Conservation (phyloP, 2,888 invertebrate species). For the Ochropleura leucogaster region DNA sequence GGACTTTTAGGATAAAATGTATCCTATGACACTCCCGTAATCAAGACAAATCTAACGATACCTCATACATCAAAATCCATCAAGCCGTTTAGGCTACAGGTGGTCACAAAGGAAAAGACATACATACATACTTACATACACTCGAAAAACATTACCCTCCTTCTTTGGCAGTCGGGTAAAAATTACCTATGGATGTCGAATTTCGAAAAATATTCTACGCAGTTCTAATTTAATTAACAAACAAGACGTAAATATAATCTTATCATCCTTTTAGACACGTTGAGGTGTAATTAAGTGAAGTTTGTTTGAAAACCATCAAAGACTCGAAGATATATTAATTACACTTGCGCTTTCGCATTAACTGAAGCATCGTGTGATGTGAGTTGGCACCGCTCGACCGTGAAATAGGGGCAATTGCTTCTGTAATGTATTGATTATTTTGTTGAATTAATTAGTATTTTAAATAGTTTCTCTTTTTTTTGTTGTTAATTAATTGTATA, state of each 20-base stretch:
- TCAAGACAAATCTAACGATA: no score
- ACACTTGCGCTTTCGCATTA: conserved; percentile 19
- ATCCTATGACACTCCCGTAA: no score
- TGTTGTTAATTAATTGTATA: not conserved
- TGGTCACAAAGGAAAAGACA: no score
- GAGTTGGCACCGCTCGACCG: conserved; percentile 52
- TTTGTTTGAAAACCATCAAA: conserved; percentile 41
- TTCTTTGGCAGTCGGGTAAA: no score
- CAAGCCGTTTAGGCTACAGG: no score
- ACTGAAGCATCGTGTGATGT: conserved; percentile 27
- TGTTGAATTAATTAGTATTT: conserved; percentile 9
- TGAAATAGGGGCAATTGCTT: conserved; percentile 49
- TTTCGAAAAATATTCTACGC: not conserved
- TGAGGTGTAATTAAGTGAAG: conserved; percentile 12
- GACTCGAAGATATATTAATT: conserved; percentile 16
- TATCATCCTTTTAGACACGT: not conserved
- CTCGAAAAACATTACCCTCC: no score
- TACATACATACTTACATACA: no score
- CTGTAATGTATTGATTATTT: conserved; percentile 28
- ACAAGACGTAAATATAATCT: not conserved
- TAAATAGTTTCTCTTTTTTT: not conserved
- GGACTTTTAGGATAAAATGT: no score
- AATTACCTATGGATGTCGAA: not conserved
- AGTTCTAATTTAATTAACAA: not conserved
- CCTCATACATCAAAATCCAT: no score